Percentiles rank a stretch among this genome's conserved stretches.
Conservation (phyloP, 2,113 vertebrate genomes). For the Chaetorhynchus papuensis region DNA sequence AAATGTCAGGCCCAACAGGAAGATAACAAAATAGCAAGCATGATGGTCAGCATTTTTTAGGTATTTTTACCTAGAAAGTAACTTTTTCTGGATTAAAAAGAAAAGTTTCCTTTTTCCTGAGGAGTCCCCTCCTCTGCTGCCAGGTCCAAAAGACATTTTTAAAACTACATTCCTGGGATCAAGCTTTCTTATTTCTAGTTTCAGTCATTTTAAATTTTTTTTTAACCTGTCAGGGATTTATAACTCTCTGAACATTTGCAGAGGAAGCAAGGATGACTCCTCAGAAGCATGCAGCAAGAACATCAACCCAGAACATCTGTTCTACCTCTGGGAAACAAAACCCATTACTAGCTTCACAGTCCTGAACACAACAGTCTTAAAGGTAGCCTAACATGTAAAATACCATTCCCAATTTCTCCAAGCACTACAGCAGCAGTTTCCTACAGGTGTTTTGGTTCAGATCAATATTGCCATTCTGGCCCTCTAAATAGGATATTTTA, state of each 20-base stretch:
- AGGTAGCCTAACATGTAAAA: neutral
- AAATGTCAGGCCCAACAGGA: neutral
- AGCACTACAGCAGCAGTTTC: neutral
- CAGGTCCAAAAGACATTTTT: neutral
- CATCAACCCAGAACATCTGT: neutral
- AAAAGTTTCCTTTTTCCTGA: no score
- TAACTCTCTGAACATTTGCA: neutral
- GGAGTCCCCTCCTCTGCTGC: neutral
- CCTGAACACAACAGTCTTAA: neutral
- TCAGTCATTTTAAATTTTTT: neutral
- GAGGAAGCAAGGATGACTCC: neutral
- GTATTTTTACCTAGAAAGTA: neutral
- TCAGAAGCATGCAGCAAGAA: neutral
- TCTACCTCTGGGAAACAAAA: neutral
- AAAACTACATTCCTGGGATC: neutral
- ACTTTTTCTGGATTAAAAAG: neutral
- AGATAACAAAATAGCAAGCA: neutral
- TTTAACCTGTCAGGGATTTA: neutral
- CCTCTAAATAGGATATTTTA: neutral
- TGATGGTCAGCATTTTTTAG: neutral
- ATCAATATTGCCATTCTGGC: neutral
- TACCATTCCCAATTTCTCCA: neutral
- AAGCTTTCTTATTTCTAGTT: neutral
- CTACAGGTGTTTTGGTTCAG: neutral
- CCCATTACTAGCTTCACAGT: neutral